These are phyloP conservation scores for Achatina immaculata DNA, from an alignment of 1,140 invertebrate genomes.

Conservation along the genomic window DNA sequence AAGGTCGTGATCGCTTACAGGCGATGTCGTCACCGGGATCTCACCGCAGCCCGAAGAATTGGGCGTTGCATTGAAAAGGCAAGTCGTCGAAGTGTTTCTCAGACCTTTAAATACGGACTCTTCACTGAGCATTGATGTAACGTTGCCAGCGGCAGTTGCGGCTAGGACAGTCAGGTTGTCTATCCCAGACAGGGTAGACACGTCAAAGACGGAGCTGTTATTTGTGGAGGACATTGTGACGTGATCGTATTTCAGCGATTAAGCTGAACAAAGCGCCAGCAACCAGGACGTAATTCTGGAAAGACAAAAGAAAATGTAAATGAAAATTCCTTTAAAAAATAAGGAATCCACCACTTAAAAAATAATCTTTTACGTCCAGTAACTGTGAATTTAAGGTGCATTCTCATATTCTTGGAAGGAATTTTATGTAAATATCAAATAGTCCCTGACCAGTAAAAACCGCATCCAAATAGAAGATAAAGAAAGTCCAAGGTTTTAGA, in stretches of 20 bases:
- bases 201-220: neutral
- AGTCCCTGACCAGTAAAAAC: no score
- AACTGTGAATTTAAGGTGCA: neutral
- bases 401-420: no score
- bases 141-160: neutral
- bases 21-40: neutral
- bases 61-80: neutral
- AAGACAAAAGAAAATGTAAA: neutral
- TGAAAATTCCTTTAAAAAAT: neutral
- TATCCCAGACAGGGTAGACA: neutral
- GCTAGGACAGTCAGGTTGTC: neutral
- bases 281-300: neutral
- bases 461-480: no score
- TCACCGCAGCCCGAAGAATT: neutral
- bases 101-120: neutral
- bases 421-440: no score
- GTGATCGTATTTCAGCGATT: neutral
- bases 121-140: constrained; percentile 16
- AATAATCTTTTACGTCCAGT: neutral
- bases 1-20: constrained; percentile 67
- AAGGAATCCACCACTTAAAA: neutral
- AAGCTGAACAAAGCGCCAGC: neutral
- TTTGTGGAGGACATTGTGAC: neutral
- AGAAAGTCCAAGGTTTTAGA: no score
- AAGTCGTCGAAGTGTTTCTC: neutral